Percentiles rank a stretch among this genome's conserved stretches.
These are phyloP conservation scores for Rafetus swinhoei DNA, from an alignment of 2,113 vertebrate species.

Conservation along the genomic window DNA sequence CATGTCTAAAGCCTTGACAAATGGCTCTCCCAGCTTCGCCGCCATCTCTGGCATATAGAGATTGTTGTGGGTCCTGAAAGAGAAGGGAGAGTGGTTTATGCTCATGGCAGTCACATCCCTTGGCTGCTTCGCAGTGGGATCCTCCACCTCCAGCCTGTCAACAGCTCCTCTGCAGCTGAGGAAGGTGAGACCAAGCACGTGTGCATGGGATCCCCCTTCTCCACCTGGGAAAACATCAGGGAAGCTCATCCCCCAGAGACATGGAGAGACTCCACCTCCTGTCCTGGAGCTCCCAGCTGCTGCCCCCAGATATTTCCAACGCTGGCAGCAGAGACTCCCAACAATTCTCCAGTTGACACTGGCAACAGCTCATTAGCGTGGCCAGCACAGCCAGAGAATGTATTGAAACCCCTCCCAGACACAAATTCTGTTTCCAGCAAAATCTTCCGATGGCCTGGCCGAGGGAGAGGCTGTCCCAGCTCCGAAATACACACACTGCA, in stretches of 20 bases:
- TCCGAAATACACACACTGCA: slow-evolving; percentile 58
- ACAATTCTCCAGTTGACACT: slow-evolving; percentile 12
- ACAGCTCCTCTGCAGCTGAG: slow-evolving; percentile 72
- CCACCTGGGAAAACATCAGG: slow-evolving; percentile 64
- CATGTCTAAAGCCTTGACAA: slow-evolving; percentile 87
- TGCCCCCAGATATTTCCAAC: slow-evolving; percentile 26
- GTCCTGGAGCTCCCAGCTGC: slow-evolving; percentile 55
- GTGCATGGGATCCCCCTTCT: slow-evolving; percentile 76
- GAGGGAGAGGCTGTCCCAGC: slow-evolving; percentile 45
- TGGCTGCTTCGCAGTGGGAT: slow-evolving; percentile 55
- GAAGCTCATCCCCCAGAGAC: slow-evolving; percentile 51
- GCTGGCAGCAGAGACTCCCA: slow-evolving; percentile 37
- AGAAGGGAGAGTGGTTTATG: slow-evolving; percentile 61
- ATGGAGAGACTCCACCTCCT: slow-evolving; percentile 72
- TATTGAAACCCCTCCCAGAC: slow-evolving; percentile 30
- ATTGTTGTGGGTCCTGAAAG: slow-evolving; percentile 89
- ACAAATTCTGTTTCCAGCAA: background rate
- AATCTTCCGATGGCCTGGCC: slow-evolving; percentile 9
- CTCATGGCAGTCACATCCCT: background rate
- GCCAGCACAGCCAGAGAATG: slow-evolving; percentile 39
- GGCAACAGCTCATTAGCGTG: slow-evolving; percentile 39
- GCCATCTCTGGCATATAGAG: slow-evolving; percentile 91
- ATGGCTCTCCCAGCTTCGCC: slow-evolving; percentile 88
- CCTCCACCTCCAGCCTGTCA: slow-evolving; percentile 68
- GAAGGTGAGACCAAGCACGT: slow-evolving; percentile 75